Conservation (phyloP, 2,113 vertebrate species). For the Nycticorax nycticorax region DNA sequence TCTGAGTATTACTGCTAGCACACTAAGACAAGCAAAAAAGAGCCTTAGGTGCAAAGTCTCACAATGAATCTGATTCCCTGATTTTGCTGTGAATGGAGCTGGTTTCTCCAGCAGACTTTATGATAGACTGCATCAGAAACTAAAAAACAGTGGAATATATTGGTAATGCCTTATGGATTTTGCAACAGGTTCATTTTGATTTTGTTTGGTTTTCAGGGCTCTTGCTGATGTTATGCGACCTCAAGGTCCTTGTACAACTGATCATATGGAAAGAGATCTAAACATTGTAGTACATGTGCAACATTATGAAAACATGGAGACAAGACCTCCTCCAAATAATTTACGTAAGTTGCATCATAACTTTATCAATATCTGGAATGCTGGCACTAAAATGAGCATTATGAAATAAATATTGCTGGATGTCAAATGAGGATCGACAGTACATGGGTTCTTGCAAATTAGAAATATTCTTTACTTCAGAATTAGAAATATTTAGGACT, state of each 20-base stretch:
- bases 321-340: constrained; percentile 85
- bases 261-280: constrained; percentile 92
- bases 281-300: constrained; percentile 92
- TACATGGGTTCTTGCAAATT: background rate
- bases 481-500: background rate
- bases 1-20: background rate
- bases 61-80: background rate
- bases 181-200: background rate
- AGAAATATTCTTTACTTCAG: background rate
- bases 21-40: background rate
- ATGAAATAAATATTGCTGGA: background rate
- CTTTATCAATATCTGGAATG: background rate
- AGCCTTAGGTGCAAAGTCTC: constrained; percentile 5
- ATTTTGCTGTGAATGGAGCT: background rate
- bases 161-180: background rate
- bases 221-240: constrained; percentile 95
- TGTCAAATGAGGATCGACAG: background rate
- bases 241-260: constrained; percentile 89
- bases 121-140: background rate
- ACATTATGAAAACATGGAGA: constrained; percentile 91
- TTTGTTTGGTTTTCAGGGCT: constrained; percentile 81
- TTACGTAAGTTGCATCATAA: constrained; percentile 84
- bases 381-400: background rate
- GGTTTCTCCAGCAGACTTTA: background rate
- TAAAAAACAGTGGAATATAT: background rate